phyloP scores from a whole-genome alignment of 2,888 invertebrate genomes.

The Yponomeuta evonymella region DNA sequence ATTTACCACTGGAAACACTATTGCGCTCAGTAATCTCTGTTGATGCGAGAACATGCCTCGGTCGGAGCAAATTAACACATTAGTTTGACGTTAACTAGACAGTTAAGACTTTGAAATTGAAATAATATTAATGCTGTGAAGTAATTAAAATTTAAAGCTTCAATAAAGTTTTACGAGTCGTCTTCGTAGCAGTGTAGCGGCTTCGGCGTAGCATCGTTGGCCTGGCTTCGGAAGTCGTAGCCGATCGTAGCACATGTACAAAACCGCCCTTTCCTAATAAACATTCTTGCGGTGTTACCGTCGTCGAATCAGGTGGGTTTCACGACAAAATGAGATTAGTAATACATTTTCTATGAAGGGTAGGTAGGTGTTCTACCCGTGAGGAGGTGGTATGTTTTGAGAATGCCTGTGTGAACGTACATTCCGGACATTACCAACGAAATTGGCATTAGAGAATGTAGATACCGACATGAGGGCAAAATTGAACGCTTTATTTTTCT shows the following conservation, averaged over 20 bases:
- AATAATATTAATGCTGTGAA: not conserved
- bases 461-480: not conserved
- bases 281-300: not conserved
- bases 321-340: not conserved
- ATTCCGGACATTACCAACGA: not conserved
- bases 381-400: not conserved
- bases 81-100: not conserved
- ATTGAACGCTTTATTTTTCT: not conserved
- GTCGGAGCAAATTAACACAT: slow-evolving; percentile 5
- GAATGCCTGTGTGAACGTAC: not conserved
- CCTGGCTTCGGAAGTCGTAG: not conserved
- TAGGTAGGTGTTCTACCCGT: not conserved
- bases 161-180: not conserved
- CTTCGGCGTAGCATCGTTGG: not conserved
- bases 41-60: not conserved
- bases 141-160: not conserved
- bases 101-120: not conserved
- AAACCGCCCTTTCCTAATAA: not conserved
- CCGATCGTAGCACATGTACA: not conserved
- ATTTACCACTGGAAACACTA: not conserved
- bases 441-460: not conserved
- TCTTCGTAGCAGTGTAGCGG: not conserved
- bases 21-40: slow-evolving; percentile 3
- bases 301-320: not conserved
- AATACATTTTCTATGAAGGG: not conserved